Evolutionary conservation across 2,888 invertebrate species (phyloP), one percentile per base, ranked within the genome.

Genomic region (Aphidius colemani): DNA sequence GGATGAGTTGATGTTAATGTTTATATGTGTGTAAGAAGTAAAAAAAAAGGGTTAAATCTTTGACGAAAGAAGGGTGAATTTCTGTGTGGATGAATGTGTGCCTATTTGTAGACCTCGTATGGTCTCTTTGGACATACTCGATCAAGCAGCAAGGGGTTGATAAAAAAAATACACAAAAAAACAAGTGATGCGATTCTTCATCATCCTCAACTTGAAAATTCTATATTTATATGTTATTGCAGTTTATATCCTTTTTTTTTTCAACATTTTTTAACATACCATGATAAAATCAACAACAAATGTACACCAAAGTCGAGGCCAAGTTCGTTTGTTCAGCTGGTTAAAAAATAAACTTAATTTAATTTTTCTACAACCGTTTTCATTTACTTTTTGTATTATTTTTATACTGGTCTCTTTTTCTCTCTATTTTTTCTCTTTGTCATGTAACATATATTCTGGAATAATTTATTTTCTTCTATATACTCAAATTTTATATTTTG

Each of bases 301-400:
- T 59, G 46, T 59, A 61, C 62, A 63, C 62, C 61, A 66, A 68
- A 68, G 67, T 49, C 51, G 64, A 55, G 64, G 63, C 11, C 46
- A 57, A 59, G 63, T 51, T 58, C 63, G 67, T 70, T 70, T 70
- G 66, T 68, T 68, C 70, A 70, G 70, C 69, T 70, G 70, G 63
- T 55, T 59, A 60, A 67, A 66, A 44, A 50, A 18, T 1, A 18
- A 18, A 18, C 13, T 18, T 2, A 18, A 18, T 18, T 18, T 18
- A 18, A 18, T 18, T 18, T 18, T 18, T 18, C 13, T 18, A 18
- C 13, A 18, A 18, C 13, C 1, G 13, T 30, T 30, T 30, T 30
- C 5, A 30, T 30, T 30, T 30, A 30, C 5, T 30, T 30, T 30
- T 30, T 30, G 5, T 5, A 30, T 30, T 18, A 18, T 18, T 18